Percentiles rank a stretch among this genome's conserved stretches.
Evolutionary conservation across 2,113 vertebrate genomes (phyloP).

Genomic region (Semicossyphus pulcher): DNA sequence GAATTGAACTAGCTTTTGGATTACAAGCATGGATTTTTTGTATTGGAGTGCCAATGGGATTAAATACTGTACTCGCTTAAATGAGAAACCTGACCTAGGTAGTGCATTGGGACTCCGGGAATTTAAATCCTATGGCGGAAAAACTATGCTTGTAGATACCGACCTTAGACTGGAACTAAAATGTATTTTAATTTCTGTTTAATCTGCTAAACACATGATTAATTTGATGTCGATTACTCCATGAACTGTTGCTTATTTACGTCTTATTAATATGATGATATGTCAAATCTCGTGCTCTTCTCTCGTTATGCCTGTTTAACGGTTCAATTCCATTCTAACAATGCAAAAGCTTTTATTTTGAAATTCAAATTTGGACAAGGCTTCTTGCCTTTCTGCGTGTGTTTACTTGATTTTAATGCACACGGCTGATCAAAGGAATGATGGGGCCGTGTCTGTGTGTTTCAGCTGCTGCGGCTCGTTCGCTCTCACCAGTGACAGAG

Average conservation of each 20-base stretch:
- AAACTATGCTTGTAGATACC: background rate
- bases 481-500: background rate
- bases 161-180: background rate
- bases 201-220: too few relatives aligned
- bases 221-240: too few relatives aligned
- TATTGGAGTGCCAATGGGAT: conserved; percentile 15
- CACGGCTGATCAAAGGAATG: background rate
- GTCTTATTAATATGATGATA: too few relatives aligned
- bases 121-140: conserved; percentile 7
- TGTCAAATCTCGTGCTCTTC: too few relatives aligned
- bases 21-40: conserved; percentile 51
- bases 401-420: background rate
- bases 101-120: conserved; percentile 15
- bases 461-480: conserved; percentile 11
- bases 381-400: background rate
- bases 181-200: background rate
- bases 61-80: conserved; percentile 37
- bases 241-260: too few relatives aligned
- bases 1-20: conserved; percentile 40
- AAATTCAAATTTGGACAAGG: background rate
- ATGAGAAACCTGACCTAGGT: conserved; percentile 39
- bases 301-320: too few relatives aligned
- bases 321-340: too few relatives aligned
- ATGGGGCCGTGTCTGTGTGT: background rate
- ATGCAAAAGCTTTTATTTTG: too few relatives aligned